A percentile compares a stretch with the other conserved stretches of the same genome.
Conservation (phyloP, 2,888 invertebrate species). For the Nesidiocoris tenuis region DNA sequence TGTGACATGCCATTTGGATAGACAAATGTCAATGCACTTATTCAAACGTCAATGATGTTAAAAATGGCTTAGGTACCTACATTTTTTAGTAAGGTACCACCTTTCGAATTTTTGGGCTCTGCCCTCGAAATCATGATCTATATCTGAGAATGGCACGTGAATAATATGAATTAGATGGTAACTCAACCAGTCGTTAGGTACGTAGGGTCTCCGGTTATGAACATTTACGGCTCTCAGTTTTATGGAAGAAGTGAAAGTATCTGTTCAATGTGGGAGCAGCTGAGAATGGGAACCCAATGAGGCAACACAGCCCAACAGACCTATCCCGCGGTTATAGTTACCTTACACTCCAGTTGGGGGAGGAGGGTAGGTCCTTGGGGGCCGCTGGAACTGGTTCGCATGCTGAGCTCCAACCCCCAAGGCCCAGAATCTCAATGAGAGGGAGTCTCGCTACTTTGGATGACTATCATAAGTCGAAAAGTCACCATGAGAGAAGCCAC, state of each 20-base stretch:
- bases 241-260: background rate
- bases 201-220: background rate
- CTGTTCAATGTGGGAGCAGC: background rate
- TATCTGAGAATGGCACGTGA: too few species aligned
- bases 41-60: too few species aligned
- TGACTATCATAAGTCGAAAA: conserved; percentile 16
- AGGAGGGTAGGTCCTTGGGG: background rate
- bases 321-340: too few species aligned
- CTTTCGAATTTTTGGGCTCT: too few species aligned
- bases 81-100: too few species aligned
- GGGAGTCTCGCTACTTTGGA: background rate
- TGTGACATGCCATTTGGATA: too few species aligned
- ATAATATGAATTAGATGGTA: too few species aligned
- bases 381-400: background rate
- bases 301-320: background rate
- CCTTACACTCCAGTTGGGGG: too few species aligned
- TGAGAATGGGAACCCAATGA: background rate
- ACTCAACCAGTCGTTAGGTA: background rate
- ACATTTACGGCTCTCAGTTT: too few species aligned
- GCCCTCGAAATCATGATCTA: too few species aligned
- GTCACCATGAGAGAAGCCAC: conserved; percentile 32
- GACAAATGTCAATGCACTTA: too few species aligned
- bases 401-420: background rate
- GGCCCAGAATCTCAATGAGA: background rate
- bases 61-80: too few species aligned